These are phyloP conservation scores for Epistrophella euchroma DNA, from an alignment of 2,888 invertebrate species.

Conservation along the genomic window DNA sequence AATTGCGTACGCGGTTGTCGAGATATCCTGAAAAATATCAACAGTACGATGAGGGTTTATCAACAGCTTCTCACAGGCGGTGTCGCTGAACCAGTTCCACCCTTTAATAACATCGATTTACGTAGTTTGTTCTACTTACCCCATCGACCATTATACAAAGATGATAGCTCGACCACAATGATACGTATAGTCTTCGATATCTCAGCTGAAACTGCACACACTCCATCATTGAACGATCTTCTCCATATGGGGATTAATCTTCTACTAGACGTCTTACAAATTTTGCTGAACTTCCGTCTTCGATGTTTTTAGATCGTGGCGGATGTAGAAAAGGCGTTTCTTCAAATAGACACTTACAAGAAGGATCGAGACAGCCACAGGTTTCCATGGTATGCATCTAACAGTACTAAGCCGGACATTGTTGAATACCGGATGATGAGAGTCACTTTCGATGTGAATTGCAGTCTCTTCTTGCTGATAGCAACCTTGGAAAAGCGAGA, in stretches of 20 bases:
- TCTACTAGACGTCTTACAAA: constrained; percentile 39
- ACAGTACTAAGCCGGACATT: background rate
- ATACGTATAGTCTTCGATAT: constrained; percentile 35
- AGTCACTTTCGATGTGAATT: constrained; percentile 53
- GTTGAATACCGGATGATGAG: constrained; percentile 40
- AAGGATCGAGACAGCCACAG: constrained; percentile 29
- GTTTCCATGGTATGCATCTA: constrained; percentile 33
- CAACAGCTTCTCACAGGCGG: constrained; percentile 26
- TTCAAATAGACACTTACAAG: constrained; percentile 28
- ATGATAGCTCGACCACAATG: constrained; percentile 36
- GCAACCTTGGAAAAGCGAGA: constrained; percentile 2
- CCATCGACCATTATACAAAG: background rate
- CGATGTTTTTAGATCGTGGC: constrained; percentile 3
- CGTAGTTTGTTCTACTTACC: constrained; percentile 19
- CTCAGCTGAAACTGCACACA: constrained; percentile 19
- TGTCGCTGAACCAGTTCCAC: constrained; percentile 16
- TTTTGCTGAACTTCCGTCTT: constrained; percentile 36
- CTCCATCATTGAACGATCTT: constrained; percentile 34
- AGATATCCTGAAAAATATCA: constrained; percentile 31
- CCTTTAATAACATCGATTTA: background rate
- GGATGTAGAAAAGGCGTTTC: constrained; percentile 8
- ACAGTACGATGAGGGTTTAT: constrained; percentile 40
- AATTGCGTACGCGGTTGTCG: constrained; percentile 21
- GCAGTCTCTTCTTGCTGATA: constrained; percentile 35
- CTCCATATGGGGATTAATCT: constrained; percentile 34